Base-by-base conservation (phyloP, 2,888 invertebrate species). In the Nasonia oneida region DNA sequence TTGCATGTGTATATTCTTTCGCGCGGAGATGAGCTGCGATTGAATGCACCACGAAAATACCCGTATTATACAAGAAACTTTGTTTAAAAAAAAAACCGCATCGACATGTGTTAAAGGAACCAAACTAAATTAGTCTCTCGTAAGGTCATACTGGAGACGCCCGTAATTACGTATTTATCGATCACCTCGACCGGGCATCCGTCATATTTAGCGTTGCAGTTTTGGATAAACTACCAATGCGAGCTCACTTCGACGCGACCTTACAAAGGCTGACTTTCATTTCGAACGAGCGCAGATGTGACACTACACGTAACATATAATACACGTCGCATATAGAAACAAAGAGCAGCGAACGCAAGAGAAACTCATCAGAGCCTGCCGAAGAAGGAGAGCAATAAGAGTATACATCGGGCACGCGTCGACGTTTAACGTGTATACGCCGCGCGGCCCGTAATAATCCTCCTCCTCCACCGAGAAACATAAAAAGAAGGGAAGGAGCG, bases 361-460 rank as follows among this genome's bases (percentile, higher is more conserved):
- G 33, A 67, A 67, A 67, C 67, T 67, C 67, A 67, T 67, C 29
- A 67, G 67, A 61, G n/a, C 57, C 12, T 10, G 3, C n/a, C 67
- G 15, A 29, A 10, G 3, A 33, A 67, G 57, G 57, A 61, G 29
- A 67, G 64, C 23, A 64, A 5, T 1, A 64, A n/a, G 5, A 42
- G 37, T 29, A 29, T 85, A 87, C 87, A 64, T 64, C 64, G 67
- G 88, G 84, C 81, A 81, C 83, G 84, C 84, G 84, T 75, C 84
- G 67, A 73, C 84, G 80, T 80, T 79, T 80, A 84, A 79, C 64
- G 64, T 50, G 6, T 42, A 37, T 23, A 53, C 23, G 47, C 71
- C 33, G 64, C 64, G 29, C 47, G 37, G 37, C 33, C 33, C 12
- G 23, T n/a, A n/a, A 53, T 23, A 39, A 70, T 37, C 33, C 10